Evolutionary conservation across 2,888 invertebrate genomes (phyloP).

Genomic region (Halocaridina rubra): DNA sequence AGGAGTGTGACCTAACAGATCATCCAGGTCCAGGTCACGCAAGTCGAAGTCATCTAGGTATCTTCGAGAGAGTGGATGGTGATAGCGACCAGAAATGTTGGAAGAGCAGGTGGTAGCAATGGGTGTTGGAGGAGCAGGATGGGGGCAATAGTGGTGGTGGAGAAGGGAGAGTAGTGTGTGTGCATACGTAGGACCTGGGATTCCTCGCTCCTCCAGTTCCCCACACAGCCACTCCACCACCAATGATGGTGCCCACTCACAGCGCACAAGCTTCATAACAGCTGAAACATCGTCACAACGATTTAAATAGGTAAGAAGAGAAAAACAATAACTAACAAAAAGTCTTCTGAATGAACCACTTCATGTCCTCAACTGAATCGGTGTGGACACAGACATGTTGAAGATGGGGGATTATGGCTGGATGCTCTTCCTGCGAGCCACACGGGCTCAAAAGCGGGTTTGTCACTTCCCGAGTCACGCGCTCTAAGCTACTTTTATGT

Average conservation of each 20-base stretch:
- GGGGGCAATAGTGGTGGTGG: constrained; percentile 63
- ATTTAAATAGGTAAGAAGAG: too few species aligned
- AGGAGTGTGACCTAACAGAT: constrained; percentile 43
- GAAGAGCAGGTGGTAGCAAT: constrained; percentile 14
- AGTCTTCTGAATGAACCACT: too few species aligned
- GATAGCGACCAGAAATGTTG: constrained; percentile 21
- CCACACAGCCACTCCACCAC: constrained; percentile 63
- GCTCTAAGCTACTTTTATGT: too few species aligned
- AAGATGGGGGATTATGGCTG: too few species aligned
- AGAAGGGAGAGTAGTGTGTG: constrained; percentile 63
- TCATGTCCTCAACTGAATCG: too few species aligned
- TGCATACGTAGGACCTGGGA: constrained; percentile 58
- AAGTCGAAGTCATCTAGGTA: constrained; percentile 54
- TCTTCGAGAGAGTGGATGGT: constrained; percentile 25
- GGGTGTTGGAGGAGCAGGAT: constrained; percentile 49
- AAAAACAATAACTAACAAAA: too few species aligned
- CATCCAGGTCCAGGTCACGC: constrained; percentile 54
- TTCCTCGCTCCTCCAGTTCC: constrained; percentile 60
- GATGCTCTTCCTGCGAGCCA: too few species aligned
- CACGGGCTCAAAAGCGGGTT: too few species aligned
- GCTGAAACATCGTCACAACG: background rate
- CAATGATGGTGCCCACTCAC: constrained; percentile 59
- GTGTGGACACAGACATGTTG: too few species aligned
- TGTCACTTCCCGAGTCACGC: too few species aligned
- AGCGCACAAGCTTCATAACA: constrained; percentile 64